Evolutionary conservation across 2,797 vertebrate genomes (phyloP).

Genomic region (Florisuga fusca): DNA sequence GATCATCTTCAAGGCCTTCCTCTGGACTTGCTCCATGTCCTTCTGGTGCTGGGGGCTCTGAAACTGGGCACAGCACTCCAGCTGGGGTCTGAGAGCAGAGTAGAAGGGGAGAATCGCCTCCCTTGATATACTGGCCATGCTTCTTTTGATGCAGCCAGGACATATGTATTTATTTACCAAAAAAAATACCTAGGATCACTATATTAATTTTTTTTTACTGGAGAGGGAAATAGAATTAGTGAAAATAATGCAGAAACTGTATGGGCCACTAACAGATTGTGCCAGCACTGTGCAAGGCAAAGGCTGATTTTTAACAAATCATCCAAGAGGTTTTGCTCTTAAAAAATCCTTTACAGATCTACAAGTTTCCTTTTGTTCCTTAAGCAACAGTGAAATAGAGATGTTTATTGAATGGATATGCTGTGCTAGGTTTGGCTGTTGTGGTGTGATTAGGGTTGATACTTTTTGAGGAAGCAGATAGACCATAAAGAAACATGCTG

Average conservation of each 20-base stretch:
- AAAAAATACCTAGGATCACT: not conserved
- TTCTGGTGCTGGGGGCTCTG: too few species aligned
- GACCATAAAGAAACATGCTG: conserved; percentile 10
- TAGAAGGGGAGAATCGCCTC: too few species aligned
- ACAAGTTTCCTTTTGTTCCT: not conserved
- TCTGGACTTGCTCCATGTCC: too few species aligned
- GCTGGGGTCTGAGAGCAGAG: too few species aligned
- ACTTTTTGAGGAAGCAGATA: conserved; percentile 37
- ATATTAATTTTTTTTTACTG: not conserved
- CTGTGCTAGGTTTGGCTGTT: conserved; percentile 31
- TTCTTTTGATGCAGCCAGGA: too few species aligned
- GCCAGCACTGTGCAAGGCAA: not conserved
- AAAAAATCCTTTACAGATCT: not conserved
- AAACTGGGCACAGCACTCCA: too few species aligned
- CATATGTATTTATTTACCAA: not conserved
- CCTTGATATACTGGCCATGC: too few species aligned
- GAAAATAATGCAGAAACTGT: not conserved
- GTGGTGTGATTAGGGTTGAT: conserved; percentile 2
- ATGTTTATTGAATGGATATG: conserved; percentile 3
- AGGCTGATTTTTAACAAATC: not conserved
- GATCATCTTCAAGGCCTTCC: too few species aligned
- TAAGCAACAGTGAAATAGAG: not conserved
- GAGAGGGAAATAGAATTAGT: not conserved
- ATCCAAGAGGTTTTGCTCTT: not conserved
- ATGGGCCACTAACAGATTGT: not conserved